A percentile compares a stretch with the other conserved stretches of the same genome.
Conservation (phyloP, 2,888 invertebrate genomes). For the Blastobasis adustella region DNA sequence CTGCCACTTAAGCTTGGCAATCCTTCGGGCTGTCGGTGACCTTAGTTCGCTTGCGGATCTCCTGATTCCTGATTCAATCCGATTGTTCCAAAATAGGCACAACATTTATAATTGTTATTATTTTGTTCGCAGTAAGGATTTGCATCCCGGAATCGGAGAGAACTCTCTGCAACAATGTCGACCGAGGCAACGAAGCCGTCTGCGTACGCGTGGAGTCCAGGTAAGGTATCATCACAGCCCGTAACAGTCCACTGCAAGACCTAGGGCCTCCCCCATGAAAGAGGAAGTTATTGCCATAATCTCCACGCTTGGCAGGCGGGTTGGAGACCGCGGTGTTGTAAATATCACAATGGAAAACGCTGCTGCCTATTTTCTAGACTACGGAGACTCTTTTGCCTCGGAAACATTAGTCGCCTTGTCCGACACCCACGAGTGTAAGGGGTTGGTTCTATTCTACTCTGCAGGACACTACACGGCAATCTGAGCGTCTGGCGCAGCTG, state of each 20-base stretch:
- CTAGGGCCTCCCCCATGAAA: not conserved
- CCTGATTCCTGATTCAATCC: not conserved
- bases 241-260: not conserved
- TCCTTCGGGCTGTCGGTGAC: not conserved
- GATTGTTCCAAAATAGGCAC: not conserved
- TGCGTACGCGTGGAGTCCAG: slow-evolving; percentile 52
- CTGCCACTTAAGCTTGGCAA: not conserved
- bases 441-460: not conserved
- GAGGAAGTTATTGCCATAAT: not conserved
- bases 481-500: not conserved
- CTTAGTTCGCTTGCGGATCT: not conserved
- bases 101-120: not conserved
- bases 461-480: too few species aligned
- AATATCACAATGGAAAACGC: too few species aligned
- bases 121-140: slow-evolving; percentile 43
- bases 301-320: not conserved
- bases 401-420: not conserved
- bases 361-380: too few species aligned
- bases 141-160: slow-evolving; percentile 34
- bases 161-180: slow-evolving; percentile 43
- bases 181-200: slow-evolving; percentile 48
- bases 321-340: too few species aligned
- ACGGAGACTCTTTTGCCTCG: too few species aligned
- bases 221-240: slow-evolving; percentile 25
- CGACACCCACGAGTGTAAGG: not conserved